phyloP scores from a whole-genome alignment of 2,113 vertebrate genomes.

The Gopherus flavomarginatus region DNA sequence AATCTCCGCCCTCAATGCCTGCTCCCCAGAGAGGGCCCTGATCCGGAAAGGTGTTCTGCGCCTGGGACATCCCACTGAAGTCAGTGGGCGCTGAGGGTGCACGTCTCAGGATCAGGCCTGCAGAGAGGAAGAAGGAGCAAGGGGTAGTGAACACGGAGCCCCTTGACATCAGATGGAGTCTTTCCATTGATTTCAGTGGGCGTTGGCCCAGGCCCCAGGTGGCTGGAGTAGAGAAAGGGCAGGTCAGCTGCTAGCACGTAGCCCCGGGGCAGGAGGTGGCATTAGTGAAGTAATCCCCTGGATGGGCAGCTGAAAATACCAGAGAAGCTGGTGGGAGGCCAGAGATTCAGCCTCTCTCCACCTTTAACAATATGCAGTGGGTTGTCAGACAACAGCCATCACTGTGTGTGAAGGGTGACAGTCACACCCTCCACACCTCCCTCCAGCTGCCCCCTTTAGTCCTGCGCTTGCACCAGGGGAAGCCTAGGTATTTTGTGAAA shows the following conservation, averaged over 20 bases:
- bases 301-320: not conserved
- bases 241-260: not conserved
- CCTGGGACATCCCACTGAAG: not conserved
- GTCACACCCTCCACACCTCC: not conserved
- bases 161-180: not conserved
- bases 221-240: not conserved
- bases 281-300: not conserved
- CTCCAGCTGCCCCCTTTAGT: not conserved
- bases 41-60: not conserved
- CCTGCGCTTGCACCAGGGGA: not conserved
- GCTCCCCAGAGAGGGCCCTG: not conserved
- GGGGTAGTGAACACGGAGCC: not conserved
- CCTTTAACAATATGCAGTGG: not conserved
- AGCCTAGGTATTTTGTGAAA: not conserved
- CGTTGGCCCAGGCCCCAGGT: not conserved
- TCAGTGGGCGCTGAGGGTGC: not conserved
- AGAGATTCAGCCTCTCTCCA: not conserved
- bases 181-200: not conserved
- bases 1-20: too few species aligned
- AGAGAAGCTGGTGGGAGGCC: not conserved
- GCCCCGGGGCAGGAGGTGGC: not conserved
- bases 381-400: not conserved
- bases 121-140: not conserved
- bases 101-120: not conserved
- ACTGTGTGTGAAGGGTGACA: too few species aligned